Evolutionary conservation across 2,797 vertebrate species (phyloP), one percentile per base, ranked within the genome.

Genomic region (Hippopotamyrus pictus): DNA sequence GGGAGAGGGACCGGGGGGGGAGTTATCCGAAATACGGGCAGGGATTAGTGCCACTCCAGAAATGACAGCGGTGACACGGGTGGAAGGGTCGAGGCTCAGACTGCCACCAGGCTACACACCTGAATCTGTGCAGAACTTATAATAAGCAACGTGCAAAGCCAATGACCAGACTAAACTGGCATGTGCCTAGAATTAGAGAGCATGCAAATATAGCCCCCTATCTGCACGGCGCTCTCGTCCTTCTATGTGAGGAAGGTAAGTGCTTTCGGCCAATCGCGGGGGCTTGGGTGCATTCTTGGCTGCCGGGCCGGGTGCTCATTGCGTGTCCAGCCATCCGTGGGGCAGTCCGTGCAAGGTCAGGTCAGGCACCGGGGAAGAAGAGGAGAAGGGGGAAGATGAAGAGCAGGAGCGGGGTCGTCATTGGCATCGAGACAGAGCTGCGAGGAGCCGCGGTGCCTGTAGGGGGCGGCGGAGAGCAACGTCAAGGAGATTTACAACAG

Each of bases 351-450:
- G 9, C 11, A 29, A 41, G 88, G 53, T 46, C 33, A 82, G 59
- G 90, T 96, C 93, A 95, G 91, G 94, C 90, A 3, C 91, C 91
- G 59, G 93, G 86, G 84, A 92, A 88, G 62, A 95, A 82, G n/a
- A 94, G 29, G 87, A 92, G 3, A 73, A 93, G 83, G 90, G 90
- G 1, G 89, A 95, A 79, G 90, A 93, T 83, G 88, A 94, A 90
- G 0, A 89, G 50, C n/a, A 48, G 90, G 62, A 90, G 89, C 17
- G 89, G 90, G 73, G 84, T 22, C 1, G 88, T 90, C 90, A 88
- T 91, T 33, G 41, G 82, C 12, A 91, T 91, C 79, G 86, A 85
- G 50, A 48, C 92, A 0, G 59, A 41, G 8, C 90, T 91, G n/a
- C 0, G 73, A 82, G 79, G 29, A 2, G 48, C 53, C 53, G 90